Evolutionary conservation across 2,797 vertebrate genomes (phyloP), one percentile per base, ranked within the genome.

Genomic region (Malurus leucopterus): DNA sequence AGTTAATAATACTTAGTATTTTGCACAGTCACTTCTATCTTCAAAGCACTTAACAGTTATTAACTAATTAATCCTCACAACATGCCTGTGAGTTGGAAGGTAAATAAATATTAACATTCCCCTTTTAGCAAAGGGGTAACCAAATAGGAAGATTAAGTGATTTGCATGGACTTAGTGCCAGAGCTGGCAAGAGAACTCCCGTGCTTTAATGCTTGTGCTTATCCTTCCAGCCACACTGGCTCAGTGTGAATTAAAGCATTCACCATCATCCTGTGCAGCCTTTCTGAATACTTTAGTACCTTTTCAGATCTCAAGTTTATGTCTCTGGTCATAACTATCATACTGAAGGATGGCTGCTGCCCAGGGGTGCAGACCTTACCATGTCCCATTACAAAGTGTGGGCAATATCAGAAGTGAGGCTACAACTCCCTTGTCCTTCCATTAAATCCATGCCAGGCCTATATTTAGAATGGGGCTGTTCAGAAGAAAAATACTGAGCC

Each of bases 61-160:
- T 96, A 95, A 91, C 92, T 94, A 89, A 89, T 95, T 93, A 93
- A 95, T 90, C 87, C 82, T 94, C 88, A 71, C 67, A 82, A 88
- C 46, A 63, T 90, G 79, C 68, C 90, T 93, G 50, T 53, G 67
- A 90, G 59, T 80, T 91, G 84, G 71, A 91, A 59, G 30, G 73
- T 85, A 93, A 92, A 92, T 94, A 93, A 85, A 84, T 70, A 78
- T 88, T 93, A 88, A 71, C 44, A 49, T 88, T 87, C 91, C 69
- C 29, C 54, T 86, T 95, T 93, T 92, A 95, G 87, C 64, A 77
- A 68, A 73, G 51, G 47, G 46, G 54, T 83, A 89, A 50, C 46
- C 43, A 57, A 93, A 84, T 71, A 89, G 83, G 86, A 91, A 89
- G 95, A 92, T 93, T 91, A 93, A 93, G 58, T 63, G 72, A 91